Percentiles rank a stretch among this genome's conserved stretches.
phyloP scores from a whole-genome alignment of 1,140 invertebrate species.

The Drosophila parabipectinata region DNA sequence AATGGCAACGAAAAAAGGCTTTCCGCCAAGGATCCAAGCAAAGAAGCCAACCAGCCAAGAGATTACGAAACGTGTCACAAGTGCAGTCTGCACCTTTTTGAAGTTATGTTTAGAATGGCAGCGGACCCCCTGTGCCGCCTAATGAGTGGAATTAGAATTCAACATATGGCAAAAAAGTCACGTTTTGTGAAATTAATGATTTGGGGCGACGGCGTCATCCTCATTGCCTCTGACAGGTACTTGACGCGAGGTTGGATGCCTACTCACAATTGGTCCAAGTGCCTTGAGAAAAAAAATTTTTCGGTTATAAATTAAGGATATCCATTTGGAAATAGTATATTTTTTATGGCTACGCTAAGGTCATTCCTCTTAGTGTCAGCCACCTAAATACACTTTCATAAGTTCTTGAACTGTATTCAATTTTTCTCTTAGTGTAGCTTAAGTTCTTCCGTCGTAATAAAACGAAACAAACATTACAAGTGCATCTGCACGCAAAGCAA shows the following conservation, averaged over 20 bases:
- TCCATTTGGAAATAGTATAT: neutral
- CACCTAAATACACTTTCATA: too few relatives aligned
- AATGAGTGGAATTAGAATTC: slow-evolving; percentile 80
- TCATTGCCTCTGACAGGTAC: slow-evolving; percentile 57
- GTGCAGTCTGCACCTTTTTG: slow-evolving; percentile 80
- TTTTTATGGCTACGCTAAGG: too few relatives aligned
- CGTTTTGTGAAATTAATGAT: slow-evolving; percentile 79
- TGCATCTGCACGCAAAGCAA: neutral
- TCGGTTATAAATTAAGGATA: neutral
- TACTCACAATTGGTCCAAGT: slow-evolving; percentile 19
- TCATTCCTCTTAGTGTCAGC: too few relatives aligned
- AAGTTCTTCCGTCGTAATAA: neutral
- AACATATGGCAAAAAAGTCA: slow-evolving; percentile 82
- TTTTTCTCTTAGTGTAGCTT: neutral
- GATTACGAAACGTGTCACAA: slow-evolving; percentile 81
- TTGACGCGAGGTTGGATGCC: slow-evolving; percentile 17
- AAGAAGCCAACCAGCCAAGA: slow-evolving; percentile 58
- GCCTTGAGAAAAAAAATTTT: neutral
- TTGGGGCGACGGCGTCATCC: slow-evolving; percentile 66
- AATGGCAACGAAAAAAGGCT: slow-evolving; percentile 61
- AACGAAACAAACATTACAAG: neutral
- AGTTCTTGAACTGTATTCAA: too few relatives aligned
- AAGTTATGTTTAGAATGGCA: slow-evolving; percentile 79
- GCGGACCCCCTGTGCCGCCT: slow-evolving; percentile 54
- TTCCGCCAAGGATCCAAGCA: slow-evolving; percentile 16